Base-by-base conservation (phyloP, 2,888 invertebrate genomes). In the Coleophora deauratella region DNA sequence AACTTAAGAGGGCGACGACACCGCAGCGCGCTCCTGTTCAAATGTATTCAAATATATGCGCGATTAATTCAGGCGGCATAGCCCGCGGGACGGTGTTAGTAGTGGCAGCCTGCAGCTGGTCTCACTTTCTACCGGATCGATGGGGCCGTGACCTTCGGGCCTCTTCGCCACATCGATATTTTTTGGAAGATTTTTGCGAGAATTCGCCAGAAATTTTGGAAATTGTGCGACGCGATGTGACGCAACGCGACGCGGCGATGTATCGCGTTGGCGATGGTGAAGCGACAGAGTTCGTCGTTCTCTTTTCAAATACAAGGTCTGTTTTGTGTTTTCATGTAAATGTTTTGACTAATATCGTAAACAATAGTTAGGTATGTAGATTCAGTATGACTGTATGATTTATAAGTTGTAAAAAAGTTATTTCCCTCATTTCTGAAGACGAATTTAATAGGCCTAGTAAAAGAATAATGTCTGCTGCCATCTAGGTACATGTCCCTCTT, bases 41-140 rank as follows among this genome's bases (percentile, higher is more conserved):
- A 72, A 72, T 73, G 66, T 73, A 86, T 86, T 86, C 86, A 86
- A 86, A 86, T 86, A 77, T 86, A 86, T 86, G 86, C 86, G 84
- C 84, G 86, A 86, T 86, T 86, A 86, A 86, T 86, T 86, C 86
- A 85, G 85, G 66, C 78, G 79, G 86, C 86, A 86, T 86, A 82
- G 84, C 82, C 84, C 75, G 56, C 79, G 82, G 84, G 74, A 80
- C 82, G 81, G 85, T 85, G 85, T 85, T 82, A 85, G 81, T 85
- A 82, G 85, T 84, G 78, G 78, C 82, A 73, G 75, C 74, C 74
- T 78, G 78, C 82, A 73, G 75, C 74, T 74, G 71, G 79, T 80
- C 85, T 85, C 85, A 81, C 85, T 85, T 85, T 85, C 84, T 80
- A 79, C 56, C 72, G 79, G 82, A 84, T 85, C 85, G 85, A 85